A percentile compares a stretch with the other conserved stretches of the same genome.
phyloP scores from a whole-genome alignment of 1,140 invertebrate species.

The Cotesia chilonis region DNA sequence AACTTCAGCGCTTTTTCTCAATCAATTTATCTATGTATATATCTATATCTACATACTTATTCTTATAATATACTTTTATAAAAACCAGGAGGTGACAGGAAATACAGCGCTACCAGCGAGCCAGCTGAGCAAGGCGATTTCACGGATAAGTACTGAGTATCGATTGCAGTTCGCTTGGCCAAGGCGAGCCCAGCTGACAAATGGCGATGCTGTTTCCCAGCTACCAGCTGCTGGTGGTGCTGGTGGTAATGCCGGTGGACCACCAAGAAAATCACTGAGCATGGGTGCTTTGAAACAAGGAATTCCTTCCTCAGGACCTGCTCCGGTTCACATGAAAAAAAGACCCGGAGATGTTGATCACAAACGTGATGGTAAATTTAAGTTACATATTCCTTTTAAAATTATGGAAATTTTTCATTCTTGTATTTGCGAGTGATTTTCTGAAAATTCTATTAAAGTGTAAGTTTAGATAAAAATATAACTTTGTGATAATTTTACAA shows the following conservation, averaged over 20 bases:
- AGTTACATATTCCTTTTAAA: neutral
- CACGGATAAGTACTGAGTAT: conserved; percentile 85
- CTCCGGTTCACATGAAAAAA: conserved; percentile 75
- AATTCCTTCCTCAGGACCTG: conserved; percentile 61
- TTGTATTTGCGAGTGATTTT: no score
- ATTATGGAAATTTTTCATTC: no score
- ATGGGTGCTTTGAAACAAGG: conserved; percentile 84
- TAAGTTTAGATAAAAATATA: no score
- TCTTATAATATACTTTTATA: no score
- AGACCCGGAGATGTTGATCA: conserved; percentile 65
- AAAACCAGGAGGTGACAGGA: conserved; percentile 61
- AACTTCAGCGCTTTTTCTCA: conserved; percentile 12
- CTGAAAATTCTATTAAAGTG: no score
- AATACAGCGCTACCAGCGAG: conserved; percentile 64
- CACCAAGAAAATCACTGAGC: conserved; percentile 82
- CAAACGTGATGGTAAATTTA: conserved; percentile 57
- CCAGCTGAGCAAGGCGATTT: conserved; percentile 75
- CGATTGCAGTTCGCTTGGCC: conserved; percentile 89
- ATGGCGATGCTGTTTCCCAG: conserved; percentile 68
- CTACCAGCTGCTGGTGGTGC: conserved; percentile 58
- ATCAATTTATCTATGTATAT: no score
- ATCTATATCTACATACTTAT: no score
- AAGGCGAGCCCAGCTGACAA: conserved; percentile 61
- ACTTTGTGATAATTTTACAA: no score
- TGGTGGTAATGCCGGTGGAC: conserved; percentile 60